Conservation (phyloP, 1,140 invertebrate genomes). For the Drosophila sechellia region DNA sequence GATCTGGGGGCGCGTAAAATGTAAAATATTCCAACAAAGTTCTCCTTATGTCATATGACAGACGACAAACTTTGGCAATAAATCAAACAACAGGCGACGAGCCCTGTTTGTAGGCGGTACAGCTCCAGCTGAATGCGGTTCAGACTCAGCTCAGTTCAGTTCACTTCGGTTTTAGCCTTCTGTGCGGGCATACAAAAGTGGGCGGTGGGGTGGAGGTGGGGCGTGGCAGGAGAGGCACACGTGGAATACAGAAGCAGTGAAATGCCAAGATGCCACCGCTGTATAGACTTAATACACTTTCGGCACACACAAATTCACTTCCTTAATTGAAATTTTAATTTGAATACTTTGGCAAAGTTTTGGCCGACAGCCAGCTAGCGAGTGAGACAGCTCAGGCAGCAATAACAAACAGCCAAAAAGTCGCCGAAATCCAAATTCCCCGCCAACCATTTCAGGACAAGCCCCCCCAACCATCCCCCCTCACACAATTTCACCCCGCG, state of each 20-base stretch:
- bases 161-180: conserved; percentile 2
- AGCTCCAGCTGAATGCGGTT: conserved; percentile 30
- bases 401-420: conserved; percentile 76
- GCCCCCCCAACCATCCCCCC: conserved; percentile 2
- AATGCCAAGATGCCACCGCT: conserved; percentile 76
- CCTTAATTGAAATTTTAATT: conserved; percentile 84
- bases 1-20: conserved; percentile 16
- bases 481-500: too few relatives aligned
- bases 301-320: conserved; percentile 81
- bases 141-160: not conserved
- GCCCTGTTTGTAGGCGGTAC: conserved; percentile 17
- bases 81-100: conserved; percentile 73
- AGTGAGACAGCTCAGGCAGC: conserved; percentile 42
- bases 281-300: conserved; percentile 83
- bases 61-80: conserved; percentile 79
- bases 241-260: conserved; percentile 52
- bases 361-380: conserved; percentile 66
- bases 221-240: conserved; percentile 31
- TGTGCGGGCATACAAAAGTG: conserved; percentile 66
- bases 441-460: not conserved
- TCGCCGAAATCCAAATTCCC: conserved; percentile 53
- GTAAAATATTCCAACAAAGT: conserved; percentile 78
- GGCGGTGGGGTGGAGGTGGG: conserved; percentile 46
- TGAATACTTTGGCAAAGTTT: conserved; percentile 83
- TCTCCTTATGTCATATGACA: conserved; percentile 81